Percentiles rank a stretch among this genome's conserved stretches.
phyloP scores from a whole-genome alignment of 2,888 invertebrate species.

The Pycnomerus fuliginosus region DNA sequence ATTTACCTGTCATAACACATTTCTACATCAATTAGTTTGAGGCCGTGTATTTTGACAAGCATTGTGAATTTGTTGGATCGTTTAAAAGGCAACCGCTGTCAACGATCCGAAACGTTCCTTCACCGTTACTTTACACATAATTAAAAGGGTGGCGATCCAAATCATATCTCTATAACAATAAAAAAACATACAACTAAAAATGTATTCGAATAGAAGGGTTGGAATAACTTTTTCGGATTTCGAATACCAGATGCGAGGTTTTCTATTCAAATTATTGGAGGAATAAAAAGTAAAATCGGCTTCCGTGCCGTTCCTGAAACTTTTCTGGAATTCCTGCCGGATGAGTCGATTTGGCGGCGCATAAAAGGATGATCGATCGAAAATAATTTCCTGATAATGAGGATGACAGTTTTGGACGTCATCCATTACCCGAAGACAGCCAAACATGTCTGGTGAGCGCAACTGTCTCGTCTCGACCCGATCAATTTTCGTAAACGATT shows the following conservation, averaged over 20 bases:
- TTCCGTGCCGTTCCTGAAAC: no score
- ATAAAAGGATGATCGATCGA: conserved; percentile 46
- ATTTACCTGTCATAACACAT: conserved; percentile 25
- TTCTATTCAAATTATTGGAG: no score
- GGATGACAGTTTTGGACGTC: conserved; percentile 45
- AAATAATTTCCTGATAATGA: conserved; percentile 43
- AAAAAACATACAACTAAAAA: no score
- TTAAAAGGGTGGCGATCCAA: no score
- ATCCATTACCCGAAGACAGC: conserved; percentile 46
- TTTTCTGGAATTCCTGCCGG: no score
- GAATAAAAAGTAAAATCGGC: no score
- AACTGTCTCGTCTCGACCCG: conserved; percentile 36
- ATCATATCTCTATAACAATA: no score
- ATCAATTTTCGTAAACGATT: conserved; percentile 46
- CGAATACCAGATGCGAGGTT: no score
- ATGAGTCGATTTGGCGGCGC: conserved; percentile 11
- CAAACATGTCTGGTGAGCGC: conserved; percentile 40
- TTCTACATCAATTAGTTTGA: conserved; percentile 22
- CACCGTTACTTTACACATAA: no score
- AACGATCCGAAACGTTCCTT: no score
- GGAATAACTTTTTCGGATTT: no score
- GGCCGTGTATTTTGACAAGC: conserved; percentile 20
- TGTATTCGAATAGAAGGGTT: no score
- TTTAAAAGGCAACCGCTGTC: conserved; percentile 10
- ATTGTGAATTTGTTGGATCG: conserved; percentile 15